Percentiles rank a stretch among this genome's conserved stretches.
Evolutionary conservation across 2,113 vertebrate genomes (phyloP).

Genomic region (Elephas maximus): DNA sequence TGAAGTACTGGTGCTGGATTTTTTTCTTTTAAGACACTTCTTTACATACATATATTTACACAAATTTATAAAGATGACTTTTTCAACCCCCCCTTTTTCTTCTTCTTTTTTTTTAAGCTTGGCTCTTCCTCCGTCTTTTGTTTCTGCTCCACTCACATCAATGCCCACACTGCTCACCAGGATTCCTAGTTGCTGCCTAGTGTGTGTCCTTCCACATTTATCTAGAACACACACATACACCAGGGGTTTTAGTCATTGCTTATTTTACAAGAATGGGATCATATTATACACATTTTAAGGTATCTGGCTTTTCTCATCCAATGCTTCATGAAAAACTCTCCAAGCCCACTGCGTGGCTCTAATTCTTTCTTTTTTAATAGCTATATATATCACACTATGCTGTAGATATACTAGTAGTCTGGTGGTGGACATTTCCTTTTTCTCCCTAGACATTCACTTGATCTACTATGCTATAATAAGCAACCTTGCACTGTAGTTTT

Average conservation of each 20-base stretch:
- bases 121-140: not conserved
- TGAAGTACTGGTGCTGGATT: not conserved
- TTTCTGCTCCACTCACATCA: not conserved
- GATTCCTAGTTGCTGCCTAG: not conserved
- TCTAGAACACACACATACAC: not conserved
- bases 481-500: not conserved
- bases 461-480: not conserved
- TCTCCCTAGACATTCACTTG: not conserved
- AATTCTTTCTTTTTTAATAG: slow-evolving; percentile 33
- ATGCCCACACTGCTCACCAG: not conserved
- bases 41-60: not conserved
- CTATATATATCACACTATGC: not conserved
- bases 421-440: not conserved
- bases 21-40: slow-evolving; percentile 17
- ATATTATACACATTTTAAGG: not conserved
- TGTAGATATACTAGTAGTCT: not conserved
- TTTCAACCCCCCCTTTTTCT: not conserved
- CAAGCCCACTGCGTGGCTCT: not conserved
- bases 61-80: not conserved
- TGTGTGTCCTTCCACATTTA: not conserved
- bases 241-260: not conserved
- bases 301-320: slow-evolving; percentile 26
- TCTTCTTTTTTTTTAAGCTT: not conserved
- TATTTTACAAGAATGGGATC: not conserved
- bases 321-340: slow-evolving; percentile 30